Percentiles rank a stretch among this genome's conserved stretches.
Conservation (phyloP, 2,113 vertebrate genomes). For the Notothenia rossii region DNA sequence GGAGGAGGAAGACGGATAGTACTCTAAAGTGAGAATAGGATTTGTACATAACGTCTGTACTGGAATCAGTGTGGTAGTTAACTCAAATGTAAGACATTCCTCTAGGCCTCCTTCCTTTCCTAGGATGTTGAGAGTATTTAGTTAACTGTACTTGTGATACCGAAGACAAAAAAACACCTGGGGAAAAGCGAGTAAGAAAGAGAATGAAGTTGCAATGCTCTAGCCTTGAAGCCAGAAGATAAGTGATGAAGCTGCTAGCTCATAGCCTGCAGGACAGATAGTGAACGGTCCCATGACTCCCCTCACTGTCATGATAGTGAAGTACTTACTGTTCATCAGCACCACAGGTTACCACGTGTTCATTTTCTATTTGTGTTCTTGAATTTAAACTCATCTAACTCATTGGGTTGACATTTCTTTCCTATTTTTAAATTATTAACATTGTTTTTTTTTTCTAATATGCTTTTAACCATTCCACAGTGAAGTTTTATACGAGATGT, state of each 20-base stretch:
- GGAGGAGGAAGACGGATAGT: constrained; percentile 19
- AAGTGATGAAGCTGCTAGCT: constrained; percentile 44
- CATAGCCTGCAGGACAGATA: constrained; percentile 35
- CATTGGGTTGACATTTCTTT: constrained; percentile 41
- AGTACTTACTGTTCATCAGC: constrained; percentile 35
- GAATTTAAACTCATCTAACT: constrained; percentile 59
- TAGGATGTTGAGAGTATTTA: constrained; percentile 15
- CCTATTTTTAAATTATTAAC: constrained; percentile 43
- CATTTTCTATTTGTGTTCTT: constrained; percentile 46
- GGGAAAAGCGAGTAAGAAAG: constrained; percentile 5
- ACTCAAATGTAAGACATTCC: constrained; percentile 66
- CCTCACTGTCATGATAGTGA: constrained; percentile 30
- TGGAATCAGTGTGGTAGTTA: constrained; percentile 60
- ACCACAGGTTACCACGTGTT: constrained; percentile 22
- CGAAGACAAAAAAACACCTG: constrained; percentile 28
- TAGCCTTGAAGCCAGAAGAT: constrained; percentile 37
- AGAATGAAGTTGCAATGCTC: constrained; percentile 27
- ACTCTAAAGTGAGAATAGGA: constrained; percentile 7
- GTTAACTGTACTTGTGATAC: constrained; percentile 5
- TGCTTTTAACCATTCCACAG: constrained; percentile 61
- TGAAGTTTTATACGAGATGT: constrained; percentile 64
- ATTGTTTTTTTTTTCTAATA: constrained; percentile 58
- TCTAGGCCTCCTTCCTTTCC: constrained; percentile 46
- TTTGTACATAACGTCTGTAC: constrained; percentile 71
- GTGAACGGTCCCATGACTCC: constrained; percentile 26